phyloP scores from a whole-genome alignment of 1,140 invertebrate species.

The Penaeus indicus region DNA sequence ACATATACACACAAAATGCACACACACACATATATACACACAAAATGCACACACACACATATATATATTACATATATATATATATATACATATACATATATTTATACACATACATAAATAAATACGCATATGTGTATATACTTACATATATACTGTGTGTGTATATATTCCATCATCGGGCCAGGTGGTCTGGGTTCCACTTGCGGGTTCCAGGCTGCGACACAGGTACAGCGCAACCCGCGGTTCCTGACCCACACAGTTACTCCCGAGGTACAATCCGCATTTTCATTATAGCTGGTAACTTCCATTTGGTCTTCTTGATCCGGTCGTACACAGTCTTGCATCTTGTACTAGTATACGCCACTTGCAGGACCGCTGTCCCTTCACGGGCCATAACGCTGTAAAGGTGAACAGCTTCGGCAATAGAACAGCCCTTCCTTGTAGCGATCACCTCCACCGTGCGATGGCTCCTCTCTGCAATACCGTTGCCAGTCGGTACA shows the following conservation, averaged over 20 bases:
- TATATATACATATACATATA: conserved; percentile 9
- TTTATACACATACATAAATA: conserved; percentile 15
- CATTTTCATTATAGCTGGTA: no score
- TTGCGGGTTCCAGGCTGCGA: neutral
- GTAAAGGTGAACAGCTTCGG: conserved; percentile 28
- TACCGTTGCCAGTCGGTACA: conserved; percentile 21
- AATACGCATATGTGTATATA: conserved; percentile 20
- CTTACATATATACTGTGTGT: conserved; percentile 9
- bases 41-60: conserved; percentile 15
- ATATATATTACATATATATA: conserved; percentile 28
- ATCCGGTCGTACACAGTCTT: neutral
- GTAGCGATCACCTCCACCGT: conserved; percentile 20
- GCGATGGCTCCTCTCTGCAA: conserved; percentile 29
- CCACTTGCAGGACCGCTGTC: neutral
- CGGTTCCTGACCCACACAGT: neutral
- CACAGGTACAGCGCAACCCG: neutral
- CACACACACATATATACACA: conserved; percentile 28
- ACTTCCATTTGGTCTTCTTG: no score
- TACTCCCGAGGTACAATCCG: no score
- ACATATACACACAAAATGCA: neutral
- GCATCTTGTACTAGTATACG: neutral
- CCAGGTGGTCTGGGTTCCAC: neutral
- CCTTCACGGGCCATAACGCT: conserved; percentile 1
- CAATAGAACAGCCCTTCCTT: conserved; percentile 42
- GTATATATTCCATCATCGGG: neutral